Evolutionary conservation across 2,888 invertebrate species (phyloP).

Genomic region (Drosophila austrosaltans): DNA sequence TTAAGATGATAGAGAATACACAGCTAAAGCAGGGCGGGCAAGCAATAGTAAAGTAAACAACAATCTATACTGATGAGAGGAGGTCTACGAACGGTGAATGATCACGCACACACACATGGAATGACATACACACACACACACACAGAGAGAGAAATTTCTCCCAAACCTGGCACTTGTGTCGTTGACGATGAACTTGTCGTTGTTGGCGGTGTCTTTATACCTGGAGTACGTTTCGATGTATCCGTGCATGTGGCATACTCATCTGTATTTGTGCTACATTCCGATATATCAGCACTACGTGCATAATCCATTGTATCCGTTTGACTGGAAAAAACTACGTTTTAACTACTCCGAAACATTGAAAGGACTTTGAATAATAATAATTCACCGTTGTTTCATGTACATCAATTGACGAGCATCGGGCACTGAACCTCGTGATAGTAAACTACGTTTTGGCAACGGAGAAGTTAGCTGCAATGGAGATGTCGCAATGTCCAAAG

Average conservation of each 20-base stretch:
- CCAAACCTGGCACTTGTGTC: slow-evolving; percentile 84
- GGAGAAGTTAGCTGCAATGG: slow-evolving; percentile 49
- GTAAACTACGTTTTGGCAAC: slow-evolving; percentile 57
- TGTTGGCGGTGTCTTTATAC: slow-evolving; percentile 84
- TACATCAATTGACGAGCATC: slow-evolving; percentile 69
- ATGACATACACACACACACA: slow-evolving; percentile 36
- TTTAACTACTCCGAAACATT: neutral
- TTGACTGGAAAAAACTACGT: slow-evolving; percentile 45
- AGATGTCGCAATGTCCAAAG: neutral
- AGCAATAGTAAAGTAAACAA: slow-evolving; percentile 81
- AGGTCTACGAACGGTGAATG: slow-evolving; percentile 22
- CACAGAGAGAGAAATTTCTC: slow-evolving; percentile 42
- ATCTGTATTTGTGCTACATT: slow-evolving; percentile 92
- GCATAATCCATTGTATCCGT: slow-evolving; percentile 62
- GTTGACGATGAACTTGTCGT: slow-evolving; percentile 84
- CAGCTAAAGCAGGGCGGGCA: slow-evolving; percentile 73
- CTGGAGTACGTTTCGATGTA: slow-evolving; percentile 87
- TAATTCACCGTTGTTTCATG: slow-evolving; percentile 65
- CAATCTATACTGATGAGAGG: slow-evolving; percentile 74
- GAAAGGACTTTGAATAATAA: too few species aligned
- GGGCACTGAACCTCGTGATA: slow-evolving; percentile 54
- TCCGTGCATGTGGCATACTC: slow-evolving; percentile 95
- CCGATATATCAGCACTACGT: slow-evolving; percentile 90
- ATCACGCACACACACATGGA: slow-evolving; percentile 26
- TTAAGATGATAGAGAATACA: slow-evolving; percentile 15